Conservation (phyloP, 1,140 invertebrate species). For the Acromyrmex heyeri region DNA sequence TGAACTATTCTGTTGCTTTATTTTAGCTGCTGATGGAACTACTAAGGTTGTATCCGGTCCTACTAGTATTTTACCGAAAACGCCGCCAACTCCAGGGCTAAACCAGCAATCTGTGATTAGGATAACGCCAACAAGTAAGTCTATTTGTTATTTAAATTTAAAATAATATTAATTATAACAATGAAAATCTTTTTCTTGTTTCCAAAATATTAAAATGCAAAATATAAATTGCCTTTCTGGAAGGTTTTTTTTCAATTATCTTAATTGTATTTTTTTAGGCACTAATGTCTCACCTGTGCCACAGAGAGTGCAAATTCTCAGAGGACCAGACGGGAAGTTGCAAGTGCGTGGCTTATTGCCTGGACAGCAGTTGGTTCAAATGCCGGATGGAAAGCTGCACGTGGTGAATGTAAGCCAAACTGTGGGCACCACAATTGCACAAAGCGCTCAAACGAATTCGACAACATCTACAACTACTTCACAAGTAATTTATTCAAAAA, state of each 20-base stretch:
- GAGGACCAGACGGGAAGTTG: conserved; percentile 95
- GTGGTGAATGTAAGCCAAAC: conserved; percentile 90
- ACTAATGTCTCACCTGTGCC: conserved; percentile 79
- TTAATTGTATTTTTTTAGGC: conserved; percentile 27
- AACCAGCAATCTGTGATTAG: conserved; percentile 86
- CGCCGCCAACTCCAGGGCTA: conserved; percentile 75
- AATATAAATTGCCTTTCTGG: neutral
- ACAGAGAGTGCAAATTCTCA: conserved; percentile 96
- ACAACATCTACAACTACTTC: conserved; percentile 72
- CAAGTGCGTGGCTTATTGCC: conserved; percentile 96
- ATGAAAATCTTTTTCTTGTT: neutral
- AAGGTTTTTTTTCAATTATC: neutral
- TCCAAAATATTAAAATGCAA: neutral
- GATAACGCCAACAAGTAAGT: conserved; percentile 75
- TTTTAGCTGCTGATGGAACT: conserved; percentile 90
- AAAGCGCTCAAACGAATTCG: conserved; percentile 60
- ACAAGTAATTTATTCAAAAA: conserved; percentile 56
- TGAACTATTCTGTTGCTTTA: conserved; percentile 44
- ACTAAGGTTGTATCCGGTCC: conserved; percentile 90
- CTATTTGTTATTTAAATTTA: conserved; percentile 8
- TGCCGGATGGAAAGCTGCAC: conserved; percentile 97
- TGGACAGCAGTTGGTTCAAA: conserved; percentile 97
- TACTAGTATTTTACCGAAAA: conserved; percentile 87
- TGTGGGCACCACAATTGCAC: conserved; percentile 74
- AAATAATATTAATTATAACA: neutral